Evolutionary conservation across 2,113 vertebrate species (phyloP).

Genomic region (Ciconia stormi): DNA sequence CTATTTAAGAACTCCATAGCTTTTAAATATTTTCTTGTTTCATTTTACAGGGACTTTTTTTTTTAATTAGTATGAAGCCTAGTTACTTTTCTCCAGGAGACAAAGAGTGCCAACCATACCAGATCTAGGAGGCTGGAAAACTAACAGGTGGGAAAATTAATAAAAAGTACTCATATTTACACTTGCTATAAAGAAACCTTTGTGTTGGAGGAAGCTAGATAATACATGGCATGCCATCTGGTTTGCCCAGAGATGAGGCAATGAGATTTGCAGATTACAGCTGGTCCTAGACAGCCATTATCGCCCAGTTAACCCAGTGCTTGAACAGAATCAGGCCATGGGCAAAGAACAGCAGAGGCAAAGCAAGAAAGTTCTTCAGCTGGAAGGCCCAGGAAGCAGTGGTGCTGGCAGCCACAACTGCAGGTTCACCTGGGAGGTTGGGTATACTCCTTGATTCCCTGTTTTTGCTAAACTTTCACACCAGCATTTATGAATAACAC

Average conservation of each 20-base stretch:
- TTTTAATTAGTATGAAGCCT: not conserved
- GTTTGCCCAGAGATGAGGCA: not conserved
- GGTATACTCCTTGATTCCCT: not conserved
- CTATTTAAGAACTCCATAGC: not conserved
- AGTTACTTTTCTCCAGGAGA: not conserved
- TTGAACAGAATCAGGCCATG: not conserved
- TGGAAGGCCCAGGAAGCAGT: not conserved
- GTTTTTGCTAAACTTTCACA: not conserved
- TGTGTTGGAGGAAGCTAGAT: not conserved
- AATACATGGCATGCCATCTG: not conserved
- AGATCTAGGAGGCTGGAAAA: not conserved
- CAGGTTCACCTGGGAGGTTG: not conserved
- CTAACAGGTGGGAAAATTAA: conserved; percentile 26
- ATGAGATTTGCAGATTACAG: not conserved
- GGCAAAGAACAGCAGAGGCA: not conserved
- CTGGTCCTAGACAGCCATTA: not conserved
- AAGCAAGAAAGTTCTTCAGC: not conserved
- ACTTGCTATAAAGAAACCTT: not conserved
- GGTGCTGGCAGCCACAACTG: not conserved
- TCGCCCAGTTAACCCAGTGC: not conserved
- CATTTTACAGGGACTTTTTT: not conserved
- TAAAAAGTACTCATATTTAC: not conserved
- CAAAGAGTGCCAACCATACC: not conserved
- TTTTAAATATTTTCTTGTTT: not conserved
- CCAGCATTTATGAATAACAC: not conserved